Evolutionary conservation across 2,888 invertebrate species (phyloP).

Genomic region (Sceliomorpha sp.): DNA sequence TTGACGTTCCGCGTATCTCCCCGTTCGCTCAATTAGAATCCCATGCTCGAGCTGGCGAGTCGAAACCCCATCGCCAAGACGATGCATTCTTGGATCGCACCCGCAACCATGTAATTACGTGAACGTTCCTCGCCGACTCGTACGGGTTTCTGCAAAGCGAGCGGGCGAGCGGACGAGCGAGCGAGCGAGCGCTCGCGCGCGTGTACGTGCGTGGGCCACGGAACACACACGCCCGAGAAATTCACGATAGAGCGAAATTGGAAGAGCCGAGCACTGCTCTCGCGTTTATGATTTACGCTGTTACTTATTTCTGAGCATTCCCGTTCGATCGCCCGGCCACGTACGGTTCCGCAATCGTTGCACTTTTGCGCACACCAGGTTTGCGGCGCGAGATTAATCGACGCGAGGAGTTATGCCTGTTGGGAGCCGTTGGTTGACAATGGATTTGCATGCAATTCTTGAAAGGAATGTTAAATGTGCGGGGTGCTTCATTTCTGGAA

Average conservation of each 20-base stretch:
- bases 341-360: constrained; percentile 10
- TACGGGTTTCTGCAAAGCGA: constrained; percentile 36
- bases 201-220: constrained; percentile 30
- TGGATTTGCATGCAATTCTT: no score
- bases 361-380: constrained; percentile 13
- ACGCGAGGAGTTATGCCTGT: no score
- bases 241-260: constrained; percentile 14
- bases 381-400: no score
- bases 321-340: constrained; percentile 17
- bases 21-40: constrained; percentile 2
- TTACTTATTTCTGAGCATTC: constrained; percentile 61
- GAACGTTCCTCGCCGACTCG: constrained; percentile 50
- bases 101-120: constrained; percentile 65
- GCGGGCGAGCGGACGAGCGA: no score
- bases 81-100: constrained; percentile 57
- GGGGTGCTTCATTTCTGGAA: no score
- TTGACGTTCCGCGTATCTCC: background rate
- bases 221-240: constrained; percentile 21
- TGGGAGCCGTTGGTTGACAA: no score
- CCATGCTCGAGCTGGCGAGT: constrained; percentile 6
- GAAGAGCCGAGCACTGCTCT: constrained; percentile 31
- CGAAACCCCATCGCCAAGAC: constrained; percentile 21
- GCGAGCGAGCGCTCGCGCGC: constrained; percentile 21
- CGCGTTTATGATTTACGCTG: constrained; percentile 64
- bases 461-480: no score